Evolutionary conservation across 2,113 vertebrate species (phyloP), one percentile per base, ranked within the genome.

Genomic region (Eira barbara): DNA sequence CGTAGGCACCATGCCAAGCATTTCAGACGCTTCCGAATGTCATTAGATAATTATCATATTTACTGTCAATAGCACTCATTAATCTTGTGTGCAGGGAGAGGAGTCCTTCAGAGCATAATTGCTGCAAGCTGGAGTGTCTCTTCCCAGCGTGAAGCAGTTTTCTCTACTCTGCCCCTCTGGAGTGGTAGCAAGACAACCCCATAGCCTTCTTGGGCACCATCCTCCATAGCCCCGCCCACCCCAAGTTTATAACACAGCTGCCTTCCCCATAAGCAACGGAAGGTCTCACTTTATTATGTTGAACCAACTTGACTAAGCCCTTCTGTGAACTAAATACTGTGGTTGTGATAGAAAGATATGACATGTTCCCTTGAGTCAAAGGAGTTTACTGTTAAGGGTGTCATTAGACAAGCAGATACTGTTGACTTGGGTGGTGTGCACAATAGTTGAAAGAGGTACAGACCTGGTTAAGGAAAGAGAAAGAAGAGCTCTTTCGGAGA

Each of bases 21-120:
- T 92, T 96, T 55, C 93, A 94, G 34, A 97, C 61, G 95, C 13
- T 94, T 74, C 36, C 25, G 93, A 96, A 93, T 84, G 14, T 89
- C 83, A 95, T 84, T 52, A 95, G 91, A 93, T 85, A 55, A 95
- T 83, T 79, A 67, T 49, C 57, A 1, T 84, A 92, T 97, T 96
- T 98, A 95, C 42, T 57, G 90, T 94, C 96, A 92, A 71, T 55
- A 91, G 36, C 17, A n/a, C 57, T 88, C 59, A 83, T 13, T 95
- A 39, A 78, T 63, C 79, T 90, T 42, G 12, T 83, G 59, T 39
- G 17, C 89, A 59, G 15, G 49, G 88, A 80, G 83, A 80, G 73
- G 65, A 81, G 69, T 17, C 39, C 45, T 79, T 67, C 39, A 6
- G 6, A 59, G 55, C 4, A 21, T 18, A 57, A 80, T 4, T 67